Conservation (phyloP, 2,797 vertebrate species). For the Cyprinella venusta region DNA sequence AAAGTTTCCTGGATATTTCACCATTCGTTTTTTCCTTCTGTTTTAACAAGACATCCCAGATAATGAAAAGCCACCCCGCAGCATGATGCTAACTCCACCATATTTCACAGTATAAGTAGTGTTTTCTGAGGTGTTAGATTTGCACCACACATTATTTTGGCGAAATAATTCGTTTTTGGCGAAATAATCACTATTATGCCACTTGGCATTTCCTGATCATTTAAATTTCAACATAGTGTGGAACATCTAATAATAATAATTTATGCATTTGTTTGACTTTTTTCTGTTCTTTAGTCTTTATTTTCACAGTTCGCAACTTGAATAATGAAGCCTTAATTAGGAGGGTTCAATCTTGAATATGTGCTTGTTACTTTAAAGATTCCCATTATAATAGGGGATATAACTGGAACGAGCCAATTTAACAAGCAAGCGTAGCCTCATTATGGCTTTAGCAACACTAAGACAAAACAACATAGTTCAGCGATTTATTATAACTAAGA, state of each 20-base stretch:
- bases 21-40: background rate
- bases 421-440: background rate
- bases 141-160: background rate
- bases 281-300: background rate
- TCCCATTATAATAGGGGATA: background rate
- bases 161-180: background rate
- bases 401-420: conserved; percentile 9
- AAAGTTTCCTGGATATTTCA: conserved; percentile 23
- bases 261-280: background rate
- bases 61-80: conserved; percentile 12
- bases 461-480: conserved; percentile 2
- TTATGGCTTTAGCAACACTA: conserved; percentile 3
- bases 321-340: background rate
- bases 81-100: background rate
- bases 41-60: conserved; percentile 18
- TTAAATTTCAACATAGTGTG: background rate
- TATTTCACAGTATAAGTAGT: conserved; percentile 21
- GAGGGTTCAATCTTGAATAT: conserved; percentile 11
- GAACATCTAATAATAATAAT: background rate
- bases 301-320: background rate
- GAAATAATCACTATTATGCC: background rate
- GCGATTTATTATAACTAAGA: background rate
- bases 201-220: background rate
- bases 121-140: conserved; percentile 10
- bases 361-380: conserved; percentile 2